Evolutionary conservation across 2,797 vertebrate genomes (phyloP).

Genomic region (Poeciliopsis gracilis): DNA sequence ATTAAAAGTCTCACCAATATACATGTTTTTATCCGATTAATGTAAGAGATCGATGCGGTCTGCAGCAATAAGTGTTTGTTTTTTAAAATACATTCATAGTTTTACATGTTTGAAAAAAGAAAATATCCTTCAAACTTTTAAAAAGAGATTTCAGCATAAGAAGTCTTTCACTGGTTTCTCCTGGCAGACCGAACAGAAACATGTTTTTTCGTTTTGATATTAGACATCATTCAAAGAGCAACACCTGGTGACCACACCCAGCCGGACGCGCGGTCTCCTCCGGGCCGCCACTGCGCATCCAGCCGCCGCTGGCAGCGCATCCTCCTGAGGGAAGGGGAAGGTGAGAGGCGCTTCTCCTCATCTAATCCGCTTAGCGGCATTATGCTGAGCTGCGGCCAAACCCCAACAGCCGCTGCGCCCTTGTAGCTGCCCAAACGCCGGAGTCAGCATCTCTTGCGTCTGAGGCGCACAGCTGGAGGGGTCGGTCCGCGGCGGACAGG

Average conservation of each 20-base stretch:
- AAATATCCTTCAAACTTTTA: not conserved
- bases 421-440: slow-evolving; percentile 72
- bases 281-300: not conserved
- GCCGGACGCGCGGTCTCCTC: not conserved
- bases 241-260: slow-evolving; percentile 3
- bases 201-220: not conserved
- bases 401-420: slow-evolving; percentile 78
- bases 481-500: slow-evolving; percentile 28
- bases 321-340: slow-evolving; percentile 57
- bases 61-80: not conserved
- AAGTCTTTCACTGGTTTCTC: too few relatives aligned
- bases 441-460: slow-evolving; percentile 75
- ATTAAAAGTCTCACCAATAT: too few relatives aligned
- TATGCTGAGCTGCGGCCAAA: slow-evolving; percentile 81
- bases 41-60: not conserved
- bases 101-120: not conserved
- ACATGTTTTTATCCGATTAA: too few relatives aligned
- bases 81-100: not conserved
- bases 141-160: not conserved
- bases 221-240: not conserved
- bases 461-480: slow-evolving; percentile 72
- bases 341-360: slow-evolving; percentile 46
- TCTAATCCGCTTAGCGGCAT: slow-evolving; percentile 89
- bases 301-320: slow-evolving; percentile 36
- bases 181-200: not conserved